Base-by-base conservation (phyloP, 2,113 vertebrate species). In the Strix aluco region DNA sequence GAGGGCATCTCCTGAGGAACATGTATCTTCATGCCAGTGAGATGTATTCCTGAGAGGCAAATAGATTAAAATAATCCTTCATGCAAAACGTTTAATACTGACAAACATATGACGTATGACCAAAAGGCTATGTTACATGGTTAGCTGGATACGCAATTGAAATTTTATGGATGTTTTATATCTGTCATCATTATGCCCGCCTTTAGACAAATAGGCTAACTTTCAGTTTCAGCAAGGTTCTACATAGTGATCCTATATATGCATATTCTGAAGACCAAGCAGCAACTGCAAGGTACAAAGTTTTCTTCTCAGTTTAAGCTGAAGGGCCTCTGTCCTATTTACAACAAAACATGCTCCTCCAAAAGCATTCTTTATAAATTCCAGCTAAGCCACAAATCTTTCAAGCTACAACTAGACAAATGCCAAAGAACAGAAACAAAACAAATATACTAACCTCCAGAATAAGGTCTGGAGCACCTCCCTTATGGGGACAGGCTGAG, bases 351-450 rank as follows among this genome's bases (percentile, higher is more conserved):
- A 58, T 13, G 18, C 36, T 86, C 55, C 58, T 95, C 62, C 49
- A 61, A 62, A 93, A 94, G 42, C 69, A n/a, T 59, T 63, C 38
- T 79, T 93, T 69, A 79, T 8, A 74, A 93, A 75, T 61, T 52
- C 34, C 65, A 93, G 65, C 73, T 95, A 84, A 86, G 36, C 49
- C 69, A 90, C 47, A 55, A 59, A n/a, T 77, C 52, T 65, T 80
- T 86, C 59, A 81, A 62, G 52, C 32, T 78, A 74, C 72, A 94
- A 71, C 51, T 71, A 79, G 85, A 84, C 44, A 95, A 95, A 93
- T 44, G 58, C n/a, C 69, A 81, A 72, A 82, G n/a, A 85, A 88
- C 15, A 90, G 40, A 90, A 90, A 59, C 11, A 62, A 58, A 88
- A 67, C n/a, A 91, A 72, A 44, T 36, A 65, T 7, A 36, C 30